Evolutionary conservation across 1,140 invertebrate genomes (phyloP), one percentile per base, ranked within the genome.

Genomic region (Drosophila santomea): DNA sequence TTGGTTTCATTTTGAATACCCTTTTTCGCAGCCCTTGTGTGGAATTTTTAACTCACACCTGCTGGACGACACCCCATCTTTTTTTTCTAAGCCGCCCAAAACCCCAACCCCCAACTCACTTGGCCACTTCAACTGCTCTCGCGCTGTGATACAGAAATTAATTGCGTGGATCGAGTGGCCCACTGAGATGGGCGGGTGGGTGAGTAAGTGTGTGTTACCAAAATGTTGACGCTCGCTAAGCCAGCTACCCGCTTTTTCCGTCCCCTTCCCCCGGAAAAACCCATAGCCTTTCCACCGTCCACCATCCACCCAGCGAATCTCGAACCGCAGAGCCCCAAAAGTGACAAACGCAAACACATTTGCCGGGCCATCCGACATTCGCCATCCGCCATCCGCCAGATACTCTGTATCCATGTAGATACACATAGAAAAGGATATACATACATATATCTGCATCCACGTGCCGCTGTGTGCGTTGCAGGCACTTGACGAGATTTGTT

Each of bases 321-420:
- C 20, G 79, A 69, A 83, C 81, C 81, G 74, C 83, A 88, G 64
- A 68, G 61, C 66, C 63, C 72, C 75, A 83, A 82, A 83, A 88
- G 83, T 88, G 83, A 88, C 84, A 88, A 88, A 88, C 76, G 84
- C 83, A 88, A 88, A 88, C 84, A 89, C 84, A 89, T 89, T 89
- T 89, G 59, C 67, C 74, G 17, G 63, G 39, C 80, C 57, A 77
- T 77, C 50, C 81, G 54, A 74, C 45, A 77, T 84, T 39, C 67
- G 52, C 66, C 51, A 78, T 85, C 39, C 67, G 52, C 73, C 51
- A 78, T 85, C 44, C 68, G 60, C 45, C 68, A 86, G 78, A 86
- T 81, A 78, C 72, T 66, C 47, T 58, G 54, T 62, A 59, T 62
- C 51, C 79, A 36, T 32, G 44, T 39, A 4, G 36, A 41, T 17